phyloP scores from a whole-genome alignment of 2,797 vertebrate species.

The Loriculus beryllinus region DNA sequence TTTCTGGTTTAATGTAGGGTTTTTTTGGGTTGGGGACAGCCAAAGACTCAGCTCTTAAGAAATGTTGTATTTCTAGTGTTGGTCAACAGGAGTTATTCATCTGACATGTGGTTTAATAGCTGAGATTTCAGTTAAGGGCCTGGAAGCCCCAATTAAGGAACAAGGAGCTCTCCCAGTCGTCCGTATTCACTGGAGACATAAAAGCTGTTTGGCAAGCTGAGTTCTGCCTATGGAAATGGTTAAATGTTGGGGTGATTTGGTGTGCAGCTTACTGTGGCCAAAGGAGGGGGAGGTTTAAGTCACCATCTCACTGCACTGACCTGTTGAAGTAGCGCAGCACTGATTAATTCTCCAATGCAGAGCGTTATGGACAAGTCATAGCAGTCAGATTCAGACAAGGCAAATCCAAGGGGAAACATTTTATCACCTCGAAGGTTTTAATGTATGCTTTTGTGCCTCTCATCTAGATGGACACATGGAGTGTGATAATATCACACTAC shows the following conservation, averaged over 20 bases:
- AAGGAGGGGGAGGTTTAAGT: not conserved
- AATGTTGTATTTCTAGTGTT: not conserved
- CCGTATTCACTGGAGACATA: not conserved
- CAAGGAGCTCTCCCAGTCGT: not conserved
- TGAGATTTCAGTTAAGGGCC: not conserved
- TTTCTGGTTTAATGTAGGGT: not conserved
- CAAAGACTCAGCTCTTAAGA: not conserved
- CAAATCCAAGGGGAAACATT: not conserved
- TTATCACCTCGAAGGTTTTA: not conserved
- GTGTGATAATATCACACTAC: not conserved
- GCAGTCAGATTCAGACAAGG: not conserved
- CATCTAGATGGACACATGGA: not conserved
- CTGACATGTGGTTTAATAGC: not conserved
- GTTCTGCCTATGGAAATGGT: not conserved
- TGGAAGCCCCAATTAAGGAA: not conserved
- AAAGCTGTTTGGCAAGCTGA: not conserved
- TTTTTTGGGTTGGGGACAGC: not conserved
- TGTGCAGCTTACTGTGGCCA: not conserved
- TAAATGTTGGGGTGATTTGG: fast-evolving
- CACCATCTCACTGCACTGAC: not conserved
- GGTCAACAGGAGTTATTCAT: not conserved
- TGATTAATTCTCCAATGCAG: not conserved
- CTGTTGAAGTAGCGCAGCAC: not conserved
- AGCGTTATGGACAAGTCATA: fast-evolving
- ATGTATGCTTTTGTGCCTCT: slow-evolving; percentile 19